Evolutionary conservation across 1,140 invertebrate genomes (phyloP), one percentile per base, ranked within the genome.

Genomic region (Drosophila trapezifrons): DNA sequence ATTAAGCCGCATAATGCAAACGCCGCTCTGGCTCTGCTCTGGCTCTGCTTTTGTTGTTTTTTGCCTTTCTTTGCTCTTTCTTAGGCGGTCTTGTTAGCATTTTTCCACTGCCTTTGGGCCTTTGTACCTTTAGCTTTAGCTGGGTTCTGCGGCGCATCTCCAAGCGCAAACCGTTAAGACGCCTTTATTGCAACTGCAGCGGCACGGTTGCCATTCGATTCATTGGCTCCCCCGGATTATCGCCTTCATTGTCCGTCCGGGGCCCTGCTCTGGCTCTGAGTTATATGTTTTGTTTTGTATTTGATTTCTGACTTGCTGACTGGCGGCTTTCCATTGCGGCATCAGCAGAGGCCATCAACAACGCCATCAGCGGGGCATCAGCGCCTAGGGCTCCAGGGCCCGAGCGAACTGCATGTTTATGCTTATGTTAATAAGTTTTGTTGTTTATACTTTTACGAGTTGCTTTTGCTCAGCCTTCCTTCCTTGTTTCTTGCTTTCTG

Each of bases 341-440:
- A 75, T 65, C 63, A 60, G 6, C 67, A 43, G 4, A 37, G 42
- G 40, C 25, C 65, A 73, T 73, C 65, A 45, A 32, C 49, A 72
- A 25, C 37, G 35, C 32, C 51, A 46, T 75, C 46, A 37, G 51
- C 27, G 62, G 62, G 62, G 37, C 71, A 73, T 72, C 71, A 37
- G 9, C 67, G 72, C 62, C 62, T 27, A 69, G 65, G 65, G 67
- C 58, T 29, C 15, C 9, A 9, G 9, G 8, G 46, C 56, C 20
- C 18, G 40, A 60, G 60, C 57, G 52, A 76, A 38, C 52, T 77
- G 80, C 80, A 72, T 83, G 84, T 85, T 86, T 78, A 81, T 86
- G 75, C 74, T 83, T 87, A 87, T 87, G 84, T 73, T 89, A 89
- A 89, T 89, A 78, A 89, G 73, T 89, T 89, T 74, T 71, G 52